phyloP scores from a whole-genome alignment of 2,113 vertebrate species.

The Austrofundulus limnaeus region DNA sequence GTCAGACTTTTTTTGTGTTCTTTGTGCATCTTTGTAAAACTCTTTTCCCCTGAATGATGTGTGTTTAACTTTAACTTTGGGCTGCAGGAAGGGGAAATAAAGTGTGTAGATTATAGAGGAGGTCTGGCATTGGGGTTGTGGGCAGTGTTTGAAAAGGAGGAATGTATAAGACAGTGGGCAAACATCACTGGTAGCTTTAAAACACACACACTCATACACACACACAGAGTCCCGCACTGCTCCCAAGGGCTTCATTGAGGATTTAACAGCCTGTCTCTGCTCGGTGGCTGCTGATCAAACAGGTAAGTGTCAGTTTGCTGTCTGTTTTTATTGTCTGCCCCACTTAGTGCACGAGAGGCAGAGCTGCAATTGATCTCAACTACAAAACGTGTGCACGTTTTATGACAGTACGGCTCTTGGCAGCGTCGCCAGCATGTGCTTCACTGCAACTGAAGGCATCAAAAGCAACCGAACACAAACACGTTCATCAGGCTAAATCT shows the following conservation, averaged over 20 bases:
- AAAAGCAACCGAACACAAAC: background rate
- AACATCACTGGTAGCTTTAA: constrained; percentile 44
- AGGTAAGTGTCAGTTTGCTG: constrained; percentile 55
- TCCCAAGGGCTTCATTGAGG: constrained; percentile 31
- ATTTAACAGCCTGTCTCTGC: constrained; percentile 16
- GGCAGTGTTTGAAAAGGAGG: constrained; percentile 57
- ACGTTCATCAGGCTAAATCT: constrained; percentile 21
- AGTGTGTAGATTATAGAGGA: constrained; percentile 43
- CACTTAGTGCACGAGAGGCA: constrained; percentile 13
- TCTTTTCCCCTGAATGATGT: constrained; percentile 46
- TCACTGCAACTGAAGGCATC: background rate
- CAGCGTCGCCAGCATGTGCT: constrained; percentile 5
- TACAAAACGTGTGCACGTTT: background rate
- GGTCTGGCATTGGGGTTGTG: constrained; percentile 56
- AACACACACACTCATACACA: constrained; percentile 48
- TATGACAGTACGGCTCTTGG: constrained; percentile 8
- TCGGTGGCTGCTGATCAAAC: constrained; percentile 24
- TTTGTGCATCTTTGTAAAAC: constrained; percentile 8
- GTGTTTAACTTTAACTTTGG: constrained; percentile 3
- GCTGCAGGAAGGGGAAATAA: constrained; percentile 29
- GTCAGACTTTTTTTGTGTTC: background rate
- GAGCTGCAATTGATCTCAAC: constrained; percentile 38
- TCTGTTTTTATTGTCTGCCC: constrained; percentile 22
- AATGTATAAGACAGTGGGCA: constrained; percentile 65
- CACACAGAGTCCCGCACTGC: constrained; percentile 17